These are phyloP conservation scores for Saimiri boliviensis DNA, from an alignment of 2,113 vertebrate species.

Conservation along the genomic window DNA sequence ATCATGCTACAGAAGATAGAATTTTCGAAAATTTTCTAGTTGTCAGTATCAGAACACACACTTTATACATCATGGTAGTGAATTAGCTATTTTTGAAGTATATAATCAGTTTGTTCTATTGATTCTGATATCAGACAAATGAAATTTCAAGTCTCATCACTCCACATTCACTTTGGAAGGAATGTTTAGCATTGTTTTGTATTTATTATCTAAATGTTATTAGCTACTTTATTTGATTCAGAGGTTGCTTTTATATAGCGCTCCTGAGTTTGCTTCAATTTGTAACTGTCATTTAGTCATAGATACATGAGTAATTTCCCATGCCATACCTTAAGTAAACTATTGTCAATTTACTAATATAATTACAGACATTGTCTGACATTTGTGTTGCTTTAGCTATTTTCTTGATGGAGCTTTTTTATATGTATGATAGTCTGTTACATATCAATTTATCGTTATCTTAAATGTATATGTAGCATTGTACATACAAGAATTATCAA, in stretches of 20 bases:
- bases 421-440: slow-evolving; percentile 70
- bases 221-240: slow-evolving; percentile 59
- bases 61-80: not conserved
- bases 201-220: slow-evolving; percentile 30
- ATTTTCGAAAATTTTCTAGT: not conserved
- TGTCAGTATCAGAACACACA: not conserved
- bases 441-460: slow-evolving; percentile 57
- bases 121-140: not conserved
- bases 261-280: not conserved
- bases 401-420: slow-evolving; percentile 80
- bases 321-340: slow-evolving; percentile 42
- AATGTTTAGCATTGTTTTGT: slow-evolving; percentile 37
- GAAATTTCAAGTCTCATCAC: not conserved
- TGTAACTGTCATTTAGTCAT: slow-evolving; percentile 30
- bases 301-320: slow-evolving; percentile 39
- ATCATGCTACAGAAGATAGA: not conserved
- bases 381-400: slow-evolving; percentile 60
- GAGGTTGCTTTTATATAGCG: slow-evolving; percentile 32
- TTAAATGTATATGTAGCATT: slow-evolving; percentile 60
- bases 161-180: slow-evolving; percentile 37
- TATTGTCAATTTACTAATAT: slow-evolving; percentile 58
- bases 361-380: slow-evolving; percentile 11
- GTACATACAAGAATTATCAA: slow-evolving; percentile 60
- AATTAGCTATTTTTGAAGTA: not conserved
- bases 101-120: not conserved